Conservation (phyloP, 1,140 invertebrate species). For the Habropoda laboriosa region DNA sequence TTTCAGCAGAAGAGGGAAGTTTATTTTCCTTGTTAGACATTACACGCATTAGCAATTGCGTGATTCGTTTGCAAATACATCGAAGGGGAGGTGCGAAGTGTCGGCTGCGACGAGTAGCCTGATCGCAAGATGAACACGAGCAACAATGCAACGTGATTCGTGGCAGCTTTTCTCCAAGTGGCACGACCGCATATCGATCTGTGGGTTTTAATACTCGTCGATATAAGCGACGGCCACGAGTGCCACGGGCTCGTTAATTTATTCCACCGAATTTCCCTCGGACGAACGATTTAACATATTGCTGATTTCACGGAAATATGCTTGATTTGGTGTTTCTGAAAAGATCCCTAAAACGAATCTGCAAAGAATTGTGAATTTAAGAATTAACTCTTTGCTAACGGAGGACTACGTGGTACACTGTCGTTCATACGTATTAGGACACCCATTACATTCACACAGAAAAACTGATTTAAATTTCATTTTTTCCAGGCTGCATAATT, state of each 20-base stretch:
- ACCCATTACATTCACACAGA: too few relatives aligned
- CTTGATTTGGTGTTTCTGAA: too few relatives aligned
- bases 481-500: too few relatives aligned
- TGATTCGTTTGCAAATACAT: background rate
- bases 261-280: background rate
- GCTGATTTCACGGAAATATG: too few relatives aligned
- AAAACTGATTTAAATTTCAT: too few relatives aligned
- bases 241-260: conserved; percentile 6
- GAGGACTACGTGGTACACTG: too few relatives aligned
- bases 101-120: background rate
- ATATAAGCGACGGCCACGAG: background rate
- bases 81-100: background rate
- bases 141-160: conserved; percentile 1
- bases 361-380: too few relatives aligned
- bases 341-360: too few relatives aligned
- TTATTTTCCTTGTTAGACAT: background rate
- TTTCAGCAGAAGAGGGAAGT: background rate
- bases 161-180: background rate
- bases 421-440: too few relatives aligned
- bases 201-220: background rate
- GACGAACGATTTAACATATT: background rate
- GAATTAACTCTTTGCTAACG: too few relatives aligned
- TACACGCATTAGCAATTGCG: background rate
- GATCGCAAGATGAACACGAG: background rate
- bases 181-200: background rate